A percentile compares a stretch with the other conserved stretches of the same genome.
Conservation (phyloP, 2,888 invertebrate species). For the Plusia festucae region DNA sequence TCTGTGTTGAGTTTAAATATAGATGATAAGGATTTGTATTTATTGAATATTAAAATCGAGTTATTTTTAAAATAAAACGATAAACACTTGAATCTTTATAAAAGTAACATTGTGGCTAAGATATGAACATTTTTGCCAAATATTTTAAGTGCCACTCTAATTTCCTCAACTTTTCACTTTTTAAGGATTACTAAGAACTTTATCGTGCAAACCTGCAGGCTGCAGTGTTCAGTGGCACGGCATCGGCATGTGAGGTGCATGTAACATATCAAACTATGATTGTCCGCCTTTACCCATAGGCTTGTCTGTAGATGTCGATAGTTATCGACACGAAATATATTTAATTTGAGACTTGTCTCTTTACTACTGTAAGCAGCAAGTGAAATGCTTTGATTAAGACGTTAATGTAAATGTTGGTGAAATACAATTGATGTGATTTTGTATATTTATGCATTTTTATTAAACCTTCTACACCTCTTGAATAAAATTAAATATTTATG, state of each 20-base stretch:
- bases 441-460: conserved; percentile 78
- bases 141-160: conserved; percentile 21
- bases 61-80: conserved; percentile 9
- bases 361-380: conserved; percentile 85
- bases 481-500: neutral
- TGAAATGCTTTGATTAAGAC: conserved; percentile 87
- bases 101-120: conserved; percentile 28
- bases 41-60: conserved; percentile 9
- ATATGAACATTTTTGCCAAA: conserved; percentile 33
- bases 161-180: conserved; percentile 17
- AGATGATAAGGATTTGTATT: conserved; percentile 11
- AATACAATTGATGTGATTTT: conserved; percentile 90
- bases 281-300: conserved; percentile 87
- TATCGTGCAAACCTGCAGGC: conserved; percentile 15
- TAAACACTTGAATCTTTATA: conserved; percentile 21
- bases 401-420: conserved; percentile 89
- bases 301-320: conserved; percentile 81
- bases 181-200: conserved; percentile 28
- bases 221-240: conserved; percentile 17
- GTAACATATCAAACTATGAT: conserved; percentile 75
- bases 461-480: conserved; percentile 51
- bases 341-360: conserved; percentile 81
- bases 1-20: conserved; percentile 23
- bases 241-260: conserved; percentile 62
- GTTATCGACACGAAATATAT: conserved; percentile 71